Evolutionary conservation across 2,113 vertebrate genomes (phyloP), one percentile per base, ranked within the genome.

Genomic region (Shinisaurus crocodilurus): DNA sequence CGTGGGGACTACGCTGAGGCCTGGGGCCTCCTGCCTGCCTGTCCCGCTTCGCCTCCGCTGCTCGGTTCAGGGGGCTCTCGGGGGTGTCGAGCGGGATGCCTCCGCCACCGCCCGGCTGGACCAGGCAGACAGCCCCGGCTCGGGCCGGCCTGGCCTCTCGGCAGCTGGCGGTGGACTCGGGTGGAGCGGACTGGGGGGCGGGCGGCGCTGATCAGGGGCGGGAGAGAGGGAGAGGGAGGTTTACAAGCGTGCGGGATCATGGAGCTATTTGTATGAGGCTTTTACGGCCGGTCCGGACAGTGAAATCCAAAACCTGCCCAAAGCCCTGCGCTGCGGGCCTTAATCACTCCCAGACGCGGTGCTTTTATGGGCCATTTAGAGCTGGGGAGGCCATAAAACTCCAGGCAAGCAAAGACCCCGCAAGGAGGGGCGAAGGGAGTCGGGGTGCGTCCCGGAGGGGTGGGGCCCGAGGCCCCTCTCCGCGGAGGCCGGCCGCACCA

Each of bases 331-430:
- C 20, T 9, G 34, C 45, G 48, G 43, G 29, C 32, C n/a, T 90
- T 95, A 96, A 96, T 96, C 94, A 96, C 92, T 96, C 93, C 91
- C 95, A 95, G 94, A 82, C 88, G 82, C 81, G 34, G 57, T 37
- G 77, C 93, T 93, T 96, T 93, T 91, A 92, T 93, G 90, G 95
- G 90, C 37, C 37, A 88, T 94, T 95, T 91, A 93, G 93, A 93
- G 92, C 92, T 85, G 87, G 94, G 89, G 93, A 94, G 92, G 80
- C 92, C 90, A 94, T 95, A 95, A 95, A 95, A 89, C 94, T 91
- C 86, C 93, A 88, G 90, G 91, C 76, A 87, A 83, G 77, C 88
- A 43, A 79, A 74, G 85, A 91, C 88, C 54, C 40, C 27, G 63
- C 72, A 85, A 92, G 92, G 67, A 15, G 60, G 57, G 63, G 85